A percentile compares a stretch with the other conserved stretches of the same genome.
Conservation (phyloP, 2,113 vertebrate genomes). For the Brachypteracias leptosomus region DNA sequence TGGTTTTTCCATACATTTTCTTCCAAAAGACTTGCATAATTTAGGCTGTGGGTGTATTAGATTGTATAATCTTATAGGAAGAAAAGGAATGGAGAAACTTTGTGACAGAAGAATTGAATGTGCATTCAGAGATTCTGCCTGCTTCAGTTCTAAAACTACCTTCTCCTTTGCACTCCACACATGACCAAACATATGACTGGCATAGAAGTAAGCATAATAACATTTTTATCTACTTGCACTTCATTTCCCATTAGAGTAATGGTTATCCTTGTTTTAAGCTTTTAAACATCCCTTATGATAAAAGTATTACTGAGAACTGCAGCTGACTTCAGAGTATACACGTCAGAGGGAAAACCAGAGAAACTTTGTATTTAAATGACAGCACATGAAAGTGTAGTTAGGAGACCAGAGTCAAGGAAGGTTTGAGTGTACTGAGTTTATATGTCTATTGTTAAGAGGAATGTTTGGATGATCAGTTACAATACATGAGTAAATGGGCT, state of each 20-base stretch:
- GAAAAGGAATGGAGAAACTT: background rate
- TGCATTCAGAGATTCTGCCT: background rate
- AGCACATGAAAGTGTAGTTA: background rate
- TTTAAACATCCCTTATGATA: background rate
- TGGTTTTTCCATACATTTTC: background rate
- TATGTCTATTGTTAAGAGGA: background rate
- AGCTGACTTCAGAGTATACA: background rate
- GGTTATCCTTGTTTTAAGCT: background rate
- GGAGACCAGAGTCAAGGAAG: background rate
- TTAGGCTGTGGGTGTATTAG: background rate
- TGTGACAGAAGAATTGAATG: background rate
- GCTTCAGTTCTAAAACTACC: background rate
- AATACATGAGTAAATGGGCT: background rate
- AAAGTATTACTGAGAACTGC: background rate
- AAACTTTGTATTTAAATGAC: background rate
- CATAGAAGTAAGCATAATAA: background rate
- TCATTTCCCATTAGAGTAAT: background rate
- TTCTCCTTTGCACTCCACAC: background rate
- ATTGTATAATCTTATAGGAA: background rate
- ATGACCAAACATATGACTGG: background rate
- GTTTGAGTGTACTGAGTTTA: background rate
- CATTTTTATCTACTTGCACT: background rate
- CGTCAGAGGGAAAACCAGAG: background rate
- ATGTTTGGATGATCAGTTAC: background rate
- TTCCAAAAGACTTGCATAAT: background rate